Percentiles rank a stretch among this genome's conserved stretches.
These are phyloP conservation scores for Plodia interpunctella DNA, from an alignment of 1,140 invertebrate genomes.

Conservation along the genomic window DNA sequence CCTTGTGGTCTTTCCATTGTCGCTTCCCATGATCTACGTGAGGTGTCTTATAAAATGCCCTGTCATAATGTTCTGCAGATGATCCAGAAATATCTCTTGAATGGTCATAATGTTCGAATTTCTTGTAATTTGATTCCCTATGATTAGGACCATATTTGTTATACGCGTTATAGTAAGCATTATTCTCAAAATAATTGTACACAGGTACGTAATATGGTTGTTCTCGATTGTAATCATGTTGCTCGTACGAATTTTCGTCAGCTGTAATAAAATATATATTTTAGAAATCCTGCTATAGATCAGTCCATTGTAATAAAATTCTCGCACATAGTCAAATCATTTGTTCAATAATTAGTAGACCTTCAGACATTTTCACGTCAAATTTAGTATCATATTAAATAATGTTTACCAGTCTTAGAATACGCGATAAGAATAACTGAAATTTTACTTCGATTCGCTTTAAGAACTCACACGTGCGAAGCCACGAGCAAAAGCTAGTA, in stretches of 20 bases:
- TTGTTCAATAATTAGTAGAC: too few species aligned
- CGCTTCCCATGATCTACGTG: not conserved
- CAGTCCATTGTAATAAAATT: too few species aligned
- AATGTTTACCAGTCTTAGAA: too few species aligned
- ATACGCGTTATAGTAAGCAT: conserved; percentile 47
- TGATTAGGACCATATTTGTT: conserved; percentile 34
- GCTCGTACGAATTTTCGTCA: not conserved
- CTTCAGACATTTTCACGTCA: too few species aligned
- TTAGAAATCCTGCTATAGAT: too few species aligned
- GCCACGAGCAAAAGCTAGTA: too few species aligned
- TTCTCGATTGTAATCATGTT: conserved; percentile 14
- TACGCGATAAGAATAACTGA: too few species aligned
- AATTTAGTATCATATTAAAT: too few species aligned
- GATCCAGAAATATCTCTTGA: not conserved
- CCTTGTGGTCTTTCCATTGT: not conserved
- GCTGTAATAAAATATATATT: too few species aligned
- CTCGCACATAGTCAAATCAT: too few species aligned
- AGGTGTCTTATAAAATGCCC: not conserved
- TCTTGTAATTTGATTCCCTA: conserved; percentile 12
- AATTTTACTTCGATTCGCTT: too few species aligned
- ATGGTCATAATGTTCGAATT: not conserved
- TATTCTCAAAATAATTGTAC: conserved; percentile 45
- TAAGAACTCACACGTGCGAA: too few species aligned
- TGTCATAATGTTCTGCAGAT: not conserved
- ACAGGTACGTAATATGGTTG: conserved; percentile 44